A percentile compares a stretch with the other conserved stretches of the same genome.
These are phyloP conservation scores for Dichetophora obliterata DNA, from an alignment of 2,888 invertebrate species.

Conservation along the genomic window DNA sequence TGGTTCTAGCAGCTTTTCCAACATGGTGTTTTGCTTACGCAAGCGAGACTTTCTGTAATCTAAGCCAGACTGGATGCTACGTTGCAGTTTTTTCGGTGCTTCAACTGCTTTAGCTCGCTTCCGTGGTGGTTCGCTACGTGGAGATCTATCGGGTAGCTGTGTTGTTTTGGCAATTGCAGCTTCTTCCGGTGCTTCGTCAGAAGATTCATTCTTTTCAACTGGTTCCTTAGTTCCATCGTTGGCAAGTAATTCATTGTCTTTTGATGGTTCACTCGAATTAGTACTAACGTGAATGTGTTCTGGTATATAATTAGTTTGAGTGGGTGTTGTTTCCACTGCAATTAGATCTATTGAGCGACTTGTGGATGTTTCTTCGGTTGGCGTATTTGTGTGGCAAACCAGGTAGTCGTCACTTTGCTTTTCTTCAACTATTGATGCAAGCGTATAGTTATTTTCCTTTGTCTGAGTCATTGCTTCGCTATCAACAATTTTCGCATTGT, in stretches of 20 bases:
- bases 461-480: not conserved
- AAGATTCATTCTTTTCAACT: slow-evolving; percentile 34
- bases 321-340: too few relatives aligned
- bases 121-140: slow-evolving; percentile 46
- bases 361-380: too few relatives aligned
- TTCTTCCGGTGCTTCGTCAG: slow-evolving; percentile 59
- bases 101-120: not conserved
- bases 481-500: not conserved
- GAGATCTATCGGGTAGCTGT: slow-evolving; percentile 21
- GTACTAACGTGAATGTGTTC: too few relatives aligned
- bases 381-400: too few relatives aligned
- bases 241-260: not conserved
- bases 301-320: too few relatives aligned
- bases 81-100: not conserved
- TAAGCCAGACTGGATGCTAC: slow-evolving; percentile 51
- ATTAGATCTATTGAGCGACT: too few relatives aligned
- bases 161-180: slow-evolving; percentile 49
- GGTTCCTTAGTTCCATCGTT: not conserved
- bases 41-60: slow-evolving; percentile 60
- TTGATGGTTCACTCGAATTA: too few relatives aligned
- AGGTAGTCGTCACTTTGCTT: not conserved
- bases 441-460: not conserved
- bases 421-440: not conserved
- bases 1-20: slow-evolving; percentile 79
- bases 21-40: slow-evolving; percentile 71